A percentile compares a stretch with the other conserved stretches of the same genome.
These are phyloP conservation scores for Mycalesis mineus DNA, from an alignment of 2,888 invertebrate species.

Conservation along the genomic window DNA sequence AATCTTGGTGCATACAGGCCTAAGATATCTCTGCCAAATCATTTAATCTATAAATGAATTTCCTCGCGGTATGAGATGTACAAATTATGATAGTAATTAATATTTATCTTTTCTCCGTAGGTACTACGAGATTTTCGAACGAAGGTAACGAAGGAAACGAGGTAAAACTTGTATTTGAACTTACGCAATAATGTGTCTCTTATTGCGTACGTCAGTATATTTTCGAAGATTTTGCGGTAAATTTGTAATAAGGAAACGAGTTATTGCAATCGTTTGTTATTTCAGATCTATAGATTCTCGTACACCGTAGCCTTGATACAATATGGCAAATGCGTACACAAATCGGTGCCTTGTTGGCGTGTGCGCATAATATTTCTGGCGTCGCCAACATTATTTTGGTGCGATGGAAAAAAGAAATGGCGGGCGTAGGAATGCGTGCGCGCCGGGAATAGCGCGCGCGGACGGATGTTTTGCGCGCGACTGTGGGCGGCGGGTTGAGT, in stretches of 20 bases:
- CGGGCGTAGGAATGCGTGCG: slow-evolving; percentile 60
- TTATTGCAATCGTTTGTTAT: neutral
- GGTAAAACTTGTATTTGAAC: too few relatives aligned
- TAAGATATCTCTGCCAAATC: too few relatives aligned
- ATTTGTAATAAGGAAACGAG: neutral
- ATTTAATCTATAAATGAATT: too few relatives aligned
- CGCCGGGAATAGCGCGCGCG: slow-evolving; percentile 61
- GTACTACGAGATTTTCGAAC: too few relatives aligned
- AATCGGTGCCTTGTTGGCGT: slow-evolving; percentile 32
- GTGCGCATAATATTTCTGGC: slow-evolving; percentile 56
- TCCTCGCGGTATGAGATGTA: too few relatives aligned
- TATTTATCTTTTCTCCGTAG: too few relatives aligned
- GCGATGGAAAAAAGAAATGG: slow-evolving; percentile 58
- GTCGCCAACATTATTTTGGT: slow-evolving; percentile 62
- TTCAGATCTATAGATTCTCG: neutral
- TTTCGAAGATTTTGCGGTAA: neutral
- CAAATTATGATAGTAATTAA: too few relatives aligned
- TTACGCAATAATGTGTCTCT: too few relatives aligned
- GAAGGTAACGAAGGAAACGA: too few relatives aligned
- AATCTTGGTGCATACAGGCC: too few relatives aligned
- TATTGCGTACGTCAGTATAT: too few relatives aligned
- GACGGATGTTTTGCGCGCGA: slow-evolving; percentile 61
- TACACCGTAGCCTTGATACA: neutral
- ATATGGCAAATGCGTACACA: neutral
- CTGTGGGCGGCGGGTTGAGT: slow-evolving; percentile 44